Base-by-base conservation (phyloP, 2,888 invertebrate species). In the Dermolepida albohirtum region DNA sequence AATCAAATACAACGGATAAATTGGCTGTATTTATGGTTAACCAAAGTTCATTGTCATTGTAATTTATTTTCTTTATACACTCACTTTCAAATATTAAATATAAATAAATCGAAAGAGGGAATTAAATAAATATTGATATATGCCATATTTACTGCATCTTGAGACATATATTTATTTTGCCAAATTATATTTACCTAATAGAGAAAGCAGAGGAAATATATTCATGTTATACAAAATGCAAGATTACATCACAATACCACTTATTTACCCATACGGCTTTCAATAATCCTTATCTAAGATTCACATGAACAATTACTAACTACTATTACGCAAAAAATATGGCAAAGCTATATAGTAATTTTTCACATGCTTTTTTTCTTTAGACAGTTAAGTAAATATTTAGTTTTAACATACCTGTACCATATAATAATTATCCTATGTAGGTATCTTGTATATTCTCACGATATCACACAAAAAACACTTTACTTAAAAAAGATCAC, bases 351-450 rank as follows among this genome's bases (percentile, higher is more conserved):
- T n/a, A n/a, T n/a, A 22, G 22, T 22, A 22, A 4, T 22, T n/a
- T n/a, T 22, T 22, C 22, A 22, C 22, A 22, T 22, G 22, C 22
- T 22, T 22, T 22, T n/a, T 54, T 8, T 39, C 14, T 16, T 34
- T 8, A 16, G 11, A 51, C 51, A 51, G 29, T 51, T 57, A 57
- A 57, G 57, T 43, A 57, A 43, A 17, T 27, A 10, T 57, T 43
- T 57, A 57, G 22, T 57, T 57, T 57, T 17, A 55, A 57, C 57
- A 43, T 57, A 57, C 57, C 57, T 57, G 27, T 57, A 12, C 22
- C 22, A 12, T 16, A 43, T 34, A 8, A 34, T 57, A 57, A 57
- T 57, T 57, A 57, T 12, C 27, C 57, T 43, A 57, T n/a, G 40
- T 57, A 12, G 43, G 43, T 47, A 47, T 47, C 8, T 12, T 17